phyloP scores from a whole-genome alignment of 2,888 invertebrate genomes.

The Pseudococcus viburni region DNA sequence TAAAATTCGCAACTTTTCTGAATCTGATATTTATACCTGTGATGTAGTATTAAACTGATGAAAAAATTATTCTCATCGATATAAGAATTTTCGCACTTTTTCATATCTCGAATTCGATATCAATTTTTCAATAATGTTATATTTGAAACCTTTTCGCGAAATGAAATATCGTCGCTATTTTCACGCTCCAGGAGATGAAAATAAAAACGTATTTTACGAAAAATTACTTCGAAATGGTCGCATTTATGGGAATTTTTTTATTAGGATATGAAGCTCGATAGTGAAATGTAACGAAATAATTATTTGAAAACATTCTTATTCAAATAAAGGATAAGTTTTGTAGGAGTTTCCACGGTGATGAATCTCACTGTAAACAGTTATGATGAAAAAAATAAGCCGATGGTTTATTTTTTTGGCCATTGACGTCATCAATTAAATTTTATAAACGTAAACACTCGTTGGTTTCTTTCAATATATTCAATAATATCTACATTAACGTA shows the following conservation, averaged over 20 bases:
- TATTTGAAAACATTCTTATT: background rate
- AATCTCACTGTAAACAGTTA: conserved; percentile 17
- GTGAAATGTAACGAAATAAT: background rate
- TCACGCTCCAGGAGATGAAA: background rate
- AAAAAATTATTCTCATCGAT: background rate
- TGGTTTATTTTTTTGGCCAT: conserved; percentile 21
- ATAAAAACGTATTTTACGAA: background rate
- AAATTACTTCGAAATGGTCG: background rate
- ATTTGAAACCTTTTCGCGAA: conserved; percentile 17
- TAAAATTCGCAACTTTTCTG: too few relatives aligned
- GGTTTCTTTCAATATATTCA: background rate
- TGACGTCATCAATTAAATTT: conserved; percentile 22
- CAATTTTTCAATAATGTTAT: background rate
- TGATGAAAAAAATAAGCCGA: conserved; percentile 13
- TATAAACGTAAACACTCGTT: background rate
- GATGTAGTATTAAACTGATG: background rate
- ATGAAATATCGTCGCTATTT: background rate
- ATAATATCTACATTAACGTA: background rate
- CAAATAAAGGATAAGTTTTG: background rate
- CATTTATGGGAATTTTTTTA: background rate
- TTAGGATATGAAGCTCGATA: background rate
- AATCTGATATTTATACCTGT: too few relatives aligned
- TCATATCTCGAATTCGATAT: background rate
- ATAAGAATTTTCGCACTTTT: background rate
- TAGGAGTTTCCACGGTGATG: conserved; percentile 13